These are phyloP conservation scores for Varanus komodoensis DNA, from an alignment of 2,113 vertebrate species.

Conservation along the genomic window DNA sequence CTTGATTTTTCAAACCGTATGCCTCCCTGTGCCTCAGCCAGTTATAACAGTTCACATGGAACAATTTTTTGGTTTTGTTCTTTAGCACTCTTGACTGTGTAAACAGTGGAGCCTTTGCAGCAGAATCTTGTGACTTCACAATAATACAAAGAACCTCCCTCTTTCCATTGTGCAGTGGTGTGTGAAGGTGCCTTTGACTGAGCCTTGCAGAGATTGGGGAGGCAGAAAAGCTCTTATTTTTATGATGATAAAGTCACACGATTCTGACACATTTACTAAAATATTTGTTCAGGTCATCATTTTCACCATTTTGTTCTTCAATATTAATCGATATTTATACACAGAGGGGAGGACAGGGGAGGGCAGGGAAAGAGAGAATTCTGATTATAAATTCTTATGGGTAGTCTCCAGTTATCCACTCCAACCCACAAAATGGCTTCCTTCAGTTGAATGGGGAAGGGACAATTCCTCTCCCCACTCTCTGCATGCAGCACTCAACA, in stretches of 20 bases:
- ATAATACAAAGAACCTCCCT: background rate
- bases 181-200: background rate
- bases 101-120: background rate
- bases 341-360: too few relatives aligned
- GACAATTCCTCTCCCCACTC: too few relatives aligned
- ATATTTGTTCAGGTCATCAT: background rate
- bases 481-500: too few relatives aligned
- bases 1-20: background rate
- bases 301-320: fast-evolving
- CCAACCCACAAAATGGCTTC: too few relatives aligned
- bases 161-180: background rate
- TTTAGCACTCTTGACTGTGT: background rate
- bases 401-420: background rate
- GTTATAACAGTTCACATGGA: background rate
- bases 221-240: background rate
- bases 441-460: too few relatives aligned
- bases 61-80: background rate
- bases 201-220: background rate
- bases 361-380: background rate
- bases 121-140: fast-evolving
- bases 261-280: background rate
- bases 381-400: background rate
- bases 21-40: background rate
- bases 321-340: background rate
- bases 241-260: background rate